These are phyloP conservation scores for Asobara japonica DNA, from an alignment of 1,140 invertebrate species.

Conservation along the genomic window DNA sequence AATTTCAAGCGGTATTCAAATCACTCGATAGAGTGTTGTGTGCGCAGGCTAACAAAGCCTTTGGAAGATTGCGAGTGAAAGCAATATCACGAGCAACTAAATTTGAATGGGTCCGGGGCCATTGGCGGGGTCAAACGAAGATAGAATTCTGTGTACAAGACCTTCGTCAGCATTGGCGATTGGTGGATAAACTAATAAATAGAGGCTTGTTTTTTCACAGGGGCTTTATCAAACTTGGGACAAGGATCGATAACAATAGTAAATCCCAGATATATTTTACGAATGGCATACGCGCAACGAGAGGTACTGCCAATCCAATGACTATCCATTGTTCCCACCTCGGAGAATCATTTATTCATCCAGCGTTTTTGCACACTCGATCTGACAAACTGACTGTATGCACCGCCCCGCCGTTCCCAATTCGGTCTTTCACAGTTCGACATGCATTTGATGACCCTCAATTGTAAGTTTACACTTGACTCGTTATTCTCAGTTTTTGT, in stretches of 20 bases:
- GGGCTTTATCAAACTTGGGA: conserved; percentile 38
- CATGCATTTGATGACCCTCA: not conserved
- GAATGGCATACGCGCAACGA: conserved; percentile 12
- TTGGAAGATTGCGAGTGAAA: not conserved
- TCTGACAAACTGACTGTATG: not conserved
- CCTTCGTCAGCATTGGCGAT: not conserved
- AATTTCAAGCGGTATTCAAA: not conserved
- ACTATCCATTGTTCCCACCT: not conserved
- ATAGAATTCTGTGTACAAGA: not conserved
- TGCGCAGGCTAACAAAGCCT: not conserved
- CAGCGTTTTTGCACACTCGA: conserved; percentile 19
- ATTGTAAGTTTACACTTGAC: not conserved
- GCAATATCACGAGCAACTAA: conserved; percentile 32
- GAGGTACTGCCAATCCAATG: conserved; percentile 7
- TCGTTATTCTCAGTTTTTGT: not conserved
- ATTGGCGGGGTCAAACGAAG: not conserved
- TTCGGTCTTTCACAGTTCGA: not conserved
- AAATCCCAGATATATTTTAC: not conserved
- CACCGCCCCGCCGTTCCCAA: too few species aligned
- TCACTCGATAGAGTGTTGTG: not conserved
- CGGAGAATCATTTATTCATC: not conserved
- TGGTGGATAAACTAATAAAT: conserved; percentile 29
- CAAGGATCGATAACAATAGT: conserved; percentile 41
- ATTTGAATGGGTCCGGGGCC: conserved; percentile 5
- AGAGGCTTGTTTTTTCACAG: conserved; percentile 33